Conservation (phyloP, 2,113 vertebrate genomes). For the Clarias gariepinus region DNA sequence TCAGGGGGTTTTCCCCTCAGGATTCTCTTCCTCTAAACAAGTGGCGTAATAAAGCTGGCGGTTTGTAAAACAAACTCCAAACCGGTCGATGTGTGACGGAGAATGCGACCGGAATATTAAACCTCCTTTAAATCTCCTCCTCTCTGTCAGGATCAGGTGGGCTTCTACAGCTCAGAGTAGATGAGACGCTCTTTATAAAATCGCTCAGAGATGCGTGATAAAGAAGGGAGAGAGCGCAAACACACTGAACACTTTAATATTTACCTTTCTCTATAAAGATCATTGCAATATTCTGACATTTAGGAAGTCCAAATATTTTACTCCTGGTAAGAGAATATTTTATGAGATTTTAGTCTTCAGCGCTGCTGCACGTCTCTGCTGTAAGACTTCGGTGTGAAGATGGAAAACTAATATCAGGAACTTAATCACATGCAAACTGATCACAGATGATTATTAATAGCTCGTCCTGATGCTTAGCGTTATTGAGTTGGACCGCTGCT, state of each 20-base stretch:
- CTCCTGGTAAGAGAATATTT: not conserved
- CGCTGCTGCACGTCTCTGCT: not conserved
- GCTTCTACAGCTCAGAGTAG: not conserved
- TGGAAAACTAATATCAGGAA: no score
- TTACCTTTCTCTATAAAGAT: constrained; percentile 15
- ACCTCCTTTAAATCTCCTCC: not conserved
- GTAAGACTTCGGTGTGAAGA: not conserved
- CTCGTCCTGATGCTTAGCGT: not conserved
- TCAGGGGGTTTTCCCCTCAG: constrained; percentile 30
- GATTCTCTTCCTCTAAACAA: constrained; percentile 54
- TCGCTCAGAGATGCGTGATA: constrained; percentile 19
- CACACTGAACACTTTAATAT: constrained; percentile 13
- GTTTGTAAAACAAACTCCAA: constrained; percentile 47
- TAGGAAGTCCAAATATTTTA: constrained; percentile 29
- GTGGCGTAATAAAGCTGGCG: constrained; percentile 31
- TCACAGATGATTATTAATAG: not conserved
- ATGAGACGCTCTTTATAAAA: constrained; percentile 3
- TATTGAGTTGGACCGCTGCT: not conserved
- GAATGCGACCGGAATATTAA: constrained; percentile 8
- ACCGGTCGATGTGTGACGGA: constrained; percentile 10
- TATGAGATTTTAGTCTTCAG: not conserved
- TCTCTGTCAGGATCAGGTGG: not conserved
- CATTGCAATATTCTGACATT: constrained; percentile 38
- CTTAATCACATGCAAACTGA: not conserved
- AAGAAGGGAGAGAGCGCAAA: not conserved